Evolutionary conservation across 2,888 invertebrate species (phyloP), one percentile per base, ranked within the genome.

Genomic region (Lampropteryx suffumata): DNA sequence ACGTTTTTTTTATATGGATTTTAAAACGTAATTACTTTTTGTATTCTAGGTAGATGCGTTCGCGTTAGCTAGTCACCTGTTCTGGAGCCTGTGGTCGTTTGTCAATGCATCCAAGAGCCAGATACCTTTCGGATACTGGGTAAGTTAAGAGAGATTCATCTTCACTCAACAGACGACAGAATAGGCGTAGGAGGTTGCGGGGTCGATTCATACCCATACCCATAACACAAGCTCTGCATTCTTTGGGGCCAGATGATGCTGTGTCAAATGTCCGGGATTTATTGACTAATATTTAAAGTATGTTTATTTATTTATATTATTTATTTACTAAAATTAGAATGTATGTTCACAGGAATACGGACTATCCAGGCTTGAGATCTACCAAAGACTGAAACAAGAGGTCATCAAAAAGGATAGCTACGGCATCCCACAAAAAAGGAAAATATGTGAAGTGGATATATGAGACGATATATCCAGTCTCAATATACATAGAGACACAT

Each of bases 51-150:
- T 98, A 26, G 93, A 94, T 53, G 92, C 95, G 0, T 99, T 97
- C 76, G 93, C 95, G 0, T 87, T 98, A 54, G 96, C 95, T 17
- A 96, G 97, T 36, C 97, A 99, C 79, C 93, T 99, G 51, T 95
- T 99, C 76, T 99, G 99, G 99, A 92, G 94, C 0, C 91, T 99
- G 0, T 99, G 99, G 99, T 94, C 95, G 1, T 92, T 98, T 26
- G 95, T 97, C 9, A 98, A 98, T 79, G 96, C 96, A 0, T 94
- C 94, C 55, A 94, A 94, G 37, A 96, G 97, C 1, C 94, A 95
- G 72, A 98, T 98, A 67, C 95, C 96, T 11, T 99, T 99, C 73
- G 98, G 98, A 47, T 98, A 98, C 76, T 96, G 97, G 97, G 98
- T 98, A 37, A 55, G 54, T 37, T 2, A 17, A 17, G 17, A n/a